Percentiles rank a stretch among this genome's conserved stretches.
phyloP scores from a whole-genome alignment of 2,113 vertebrate species.

The Sciurus niger region DNA sequence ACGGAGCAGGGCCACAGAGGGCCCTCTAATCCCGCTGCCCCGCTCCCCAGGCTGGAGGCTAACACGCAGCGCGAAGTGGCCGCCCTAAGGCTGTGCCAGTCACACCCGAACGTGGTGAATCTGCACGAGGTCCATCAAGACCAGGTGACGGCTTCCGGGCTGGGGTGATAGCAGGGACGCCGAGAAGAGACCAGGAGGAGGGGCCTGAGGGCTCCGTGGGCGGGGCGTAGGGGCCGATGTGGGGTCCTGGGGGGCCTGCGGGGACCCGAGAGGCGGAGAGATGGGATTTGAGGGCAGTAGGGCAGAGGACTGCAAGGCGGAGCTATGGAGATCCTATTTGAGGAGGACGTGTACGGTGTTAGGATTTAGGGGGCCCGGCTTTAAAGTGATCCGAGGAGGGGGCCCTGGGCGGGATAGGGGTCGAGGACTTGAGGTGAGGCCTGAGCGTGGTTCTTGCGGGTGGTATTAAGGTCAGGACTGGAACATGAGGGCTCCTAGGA shows the following conservation, averaged over 20 bases:
- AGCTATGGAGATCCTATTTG: not conserved
- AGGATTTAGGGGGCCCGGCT: not conserved
- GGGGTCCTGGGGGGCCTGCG: not conserved
- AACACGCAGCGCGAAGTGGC: constrained; percentile 95
- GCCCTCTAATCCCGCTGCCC: not conserved
- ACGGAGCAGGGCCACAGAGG: accelerated
- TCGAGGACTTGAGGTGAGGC: not conserved
- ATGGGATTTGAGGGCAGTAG: not conserved
- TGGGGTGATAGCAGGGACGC: not conserved
- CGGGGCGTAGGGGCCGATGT: not conserved
- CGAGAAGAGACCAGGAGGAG: accelerated
- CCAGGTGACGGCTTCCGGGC: constrained; percentile 88
- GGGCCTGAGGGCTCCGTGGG: not conserved
- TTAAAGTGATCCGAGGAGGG: not conserved
- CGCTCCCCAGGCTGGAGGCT: constrained; percentile 91
- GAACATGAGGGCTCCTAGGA: not conserved
- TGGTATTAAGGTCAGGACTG: too few relatives aligned
- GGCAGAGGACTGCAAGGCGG: not conserved
- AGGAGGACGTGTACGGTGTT: not conserved
- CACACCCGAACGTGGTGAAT: constrained; percentile 94
- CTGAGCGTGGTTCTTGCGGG: not conserved
- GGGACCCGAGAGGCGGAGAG: not conserved
- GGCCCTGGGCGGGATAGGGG: not conserved
- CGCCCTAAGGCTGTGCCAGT: constrained; percentile 93
- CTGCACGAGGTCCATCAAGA: constrained; percentile 94